Evolutionary conservation across 2,113 vertebrate genomes (phyloP).

Genomic region (Notechis scutatus): DNA sequence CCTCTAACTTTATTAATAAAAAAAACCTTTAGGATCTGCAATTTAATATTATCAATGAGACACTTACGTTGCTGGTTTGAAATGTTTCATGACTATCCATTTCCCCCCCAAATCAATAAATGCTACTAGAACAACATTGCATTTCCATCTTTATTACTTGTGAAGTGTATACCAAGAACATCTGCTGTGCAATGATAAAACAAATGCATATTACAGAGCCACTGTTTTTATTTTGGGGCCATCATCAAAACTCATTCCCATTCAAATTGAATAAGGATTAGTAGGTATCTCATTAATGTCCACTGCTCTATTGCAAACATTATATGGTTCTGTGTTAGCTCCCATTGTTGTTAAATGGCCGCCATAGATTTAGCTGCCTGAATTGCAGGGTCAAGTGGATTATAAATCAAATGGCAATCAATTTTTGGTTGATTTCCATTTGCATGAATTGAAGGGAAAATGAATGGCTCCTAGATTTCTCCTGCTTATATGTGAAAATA

Average conservation of each 20-base stretch:
- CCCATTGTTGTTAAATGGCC: conserved; percentile 36
- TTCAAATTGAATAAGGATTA: conserved; percentile 40
- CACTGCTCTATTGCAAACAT: conserved; percentile 43
- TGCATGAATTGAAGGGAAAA: not conserved
- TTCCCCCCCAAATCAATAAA: not conserved
- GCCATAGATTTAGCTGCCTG: conserved; percentile 2
- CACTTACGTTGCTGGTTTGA: conserved; percentile 25
- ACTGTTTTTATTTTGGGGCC: conserved; percentile 23
- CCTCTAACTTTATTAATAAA: not conserved
- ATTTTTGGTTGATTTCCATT: not conserved
- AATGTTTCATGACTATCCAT: conserved; percentile 35
- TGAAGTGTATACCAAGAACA: conserved; percentile 38
- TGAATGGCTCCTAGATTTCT: not conserved
- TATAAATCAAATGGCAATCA: not conserved
- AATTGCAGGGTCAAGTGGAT: not conserved
- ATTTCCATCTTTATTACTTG: conserved; percentile 43
- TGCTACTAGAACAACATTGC: not conserved
- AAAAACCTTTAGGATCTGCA: not conserved
- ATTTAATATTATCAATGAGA: conserved; percentile 35
- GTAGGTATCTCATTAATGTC: conserved; percentile 32
- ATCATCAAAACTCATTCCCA: conserved; percentile 32
- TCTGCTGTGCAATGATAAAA: conserved; percentile 40
- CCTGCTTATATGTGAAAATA: not conserved
- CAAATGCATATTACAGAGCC: not conserved
- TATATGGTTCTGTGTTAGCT: conserved; percentile 12